Evolutionary conservation across 2,113 vertebrate genomes (phyloP), one percentile per base, ranked within the genome.

Genomic region (Nyctereutes procyonoides): DNA sequence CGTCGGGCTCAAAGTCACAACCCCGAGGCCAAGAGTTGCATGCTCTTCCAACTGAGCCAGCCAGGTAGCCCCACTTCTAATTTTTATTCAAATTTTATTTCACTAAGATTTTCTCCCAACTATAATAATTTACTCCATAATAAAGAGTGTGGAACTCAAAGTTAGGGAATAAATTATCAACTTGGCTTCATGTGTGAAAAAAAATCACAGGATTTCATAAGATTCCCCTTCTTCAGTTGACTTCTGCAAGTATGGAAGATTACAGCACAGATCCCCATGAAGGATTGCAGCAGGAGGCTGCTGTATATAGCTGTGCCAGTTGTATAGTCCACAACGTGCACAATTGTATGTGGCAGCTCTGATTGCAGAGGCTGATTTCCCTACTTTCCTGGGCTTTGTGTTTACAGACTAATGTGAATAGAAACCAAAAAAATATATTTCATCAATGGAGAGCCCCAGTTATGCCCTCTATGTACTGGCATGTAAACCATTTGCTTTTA

Each of bases 11-110:
- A 76, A 48, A 43, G 38, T 76, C 38, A 48, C 22, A 2, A 76
- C 38, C 73, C 22, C 8, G 38, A 76, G 12, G 38, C 28, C 24
- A 76, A 76, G 38, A 48, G 73, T 15, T 3, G 0, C 14, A 26
- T 28, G 24, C 38, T 48, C 38, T 76, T 76, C 26, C 48, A 48
- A 51, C 13, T 77, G 74, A 51, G 26, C 15, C 48, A 77, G 26
- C 43, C 8, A 77, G 26, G 43, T 0, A 15, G 22, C 35, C 43
- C 26, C 26, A 30, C 43, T 77, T 88, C 69, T 88, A 26, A 60
- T 85, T 77, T 95, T 77, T 93, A 93, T 91, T 93, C 62, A 94
- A 69, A 62, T 97, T 88, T 85, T 76, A 94, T 94, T 69, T 96
- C 53, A 55, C 24, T 85, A 15, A 77, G 63, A 22, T 79, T 62